Evolutionary conservation across 1,140 invertebrate species (phyloP), one percentile per base, ranked within the genome.

Genomic region (Pseudomyrmex gracilis): DNA sequence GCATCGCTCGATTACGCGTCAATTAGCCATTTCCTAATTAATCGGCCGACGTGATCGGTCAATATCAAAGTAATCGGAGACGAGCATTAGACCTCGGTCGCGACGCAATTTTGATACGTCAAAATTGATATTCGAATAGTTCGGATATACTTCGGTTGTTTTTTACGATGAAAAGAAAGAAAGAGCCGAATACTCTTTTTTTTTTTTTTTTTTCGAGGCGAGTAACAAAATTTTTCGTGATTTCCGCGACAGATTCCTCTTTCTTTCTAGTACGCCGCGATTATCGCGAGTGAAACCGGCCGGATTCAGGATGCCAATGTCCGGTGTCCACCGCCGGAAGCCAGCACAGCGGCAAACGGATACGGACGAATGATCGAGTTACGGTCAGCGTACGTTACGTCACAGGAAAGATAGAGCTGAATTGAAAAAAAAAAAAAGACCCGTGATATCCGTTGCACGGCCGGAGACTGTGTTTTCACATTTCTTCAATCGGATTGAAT

Each of bases 251-350:
- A 43, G 22, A 43, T 12, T 66, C 58, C 47, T 77, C 66, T 22
- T 20, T 13, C 34, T 34, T 34, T 34, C 34, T 22, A 0, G n/a
- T 1, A 24, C 24, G 34, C 5, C 34, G 34, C 49, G 51, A 77
- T 82, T 78, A 87, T 84, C 86, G 83, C 82, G 66, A 15, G 71
- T 55, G 60, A 77, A 71, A 83, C 68, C 55, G 22, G 9, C 55
- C 82, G 74, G 74, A 85, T 88, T 55, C 86, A 85, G 86, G 77
- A 88, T 88, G 73, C 49, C 66, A 82, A 68, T 89, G 87, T 86
- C 85, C 85, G 87, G 87, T 89, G 55, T 87, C 58, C 63, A 63
- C 51, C 82, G 63, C 73, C 88, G 88, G 88, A 90, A 89, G 58
- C 63, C 60, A 78, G 34, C 45, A 68, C 34, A n/a, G n/a, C 55